Evolutionary conservation across 2,113 vertebrate species (phyloP).

Genomic region (Cervus canadensis): DNA sequence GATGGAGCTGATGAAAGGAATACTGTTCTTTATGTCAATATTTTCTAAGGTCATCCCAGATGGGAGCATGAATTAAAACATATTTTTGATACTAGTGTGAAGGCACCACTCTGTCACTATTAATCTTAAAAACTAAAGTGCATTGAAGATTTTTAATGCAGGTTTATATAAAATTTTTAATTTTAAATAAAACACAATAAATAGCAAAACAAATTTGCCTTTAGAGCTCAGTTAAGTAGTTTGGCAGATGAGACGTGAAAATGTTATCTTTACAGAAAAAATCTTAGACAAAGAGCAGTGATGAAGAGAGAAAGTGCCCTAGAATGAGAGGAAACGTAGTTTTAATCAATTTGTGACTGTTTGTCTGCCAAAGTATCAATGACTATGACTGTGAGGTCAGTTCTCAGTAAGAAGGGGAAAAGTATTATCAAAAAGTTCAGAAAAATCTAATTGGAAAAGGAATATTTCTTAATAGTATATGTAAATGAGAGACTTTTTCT

Average conservation of each 20-base stretch:
- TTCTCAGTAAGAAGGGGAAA: neutral
- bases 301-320: neutral
- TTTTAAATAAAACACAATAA: neutral
- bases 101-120: neutral
- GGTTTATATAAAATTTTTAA: neutral
- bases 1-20: neutral
- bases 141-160: neutral
- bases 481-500: neutral
- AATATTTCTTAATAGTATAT: neutral
- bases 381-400: neutral
- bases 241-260: neutral
- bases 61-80: neutral
- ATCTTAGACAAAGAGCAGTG: neutral
- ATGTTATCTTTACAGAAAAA: neutral
- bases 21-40: neutral
- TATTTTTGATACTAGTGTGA: neutral
- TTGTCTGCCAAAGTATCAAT: neutral
- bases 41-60: neutral
- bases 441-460: neutral
- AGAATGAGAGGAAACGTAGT: neutral
- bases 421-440: neutral
- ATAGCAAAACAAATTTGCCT: neutral
- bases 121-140: neutral
- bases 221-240: neutral
- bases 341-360: neutral